phyloP scores from a whole-genome alignment of 2,888 invertebrate species.

The Camptogramma bilineatum region DNA sequence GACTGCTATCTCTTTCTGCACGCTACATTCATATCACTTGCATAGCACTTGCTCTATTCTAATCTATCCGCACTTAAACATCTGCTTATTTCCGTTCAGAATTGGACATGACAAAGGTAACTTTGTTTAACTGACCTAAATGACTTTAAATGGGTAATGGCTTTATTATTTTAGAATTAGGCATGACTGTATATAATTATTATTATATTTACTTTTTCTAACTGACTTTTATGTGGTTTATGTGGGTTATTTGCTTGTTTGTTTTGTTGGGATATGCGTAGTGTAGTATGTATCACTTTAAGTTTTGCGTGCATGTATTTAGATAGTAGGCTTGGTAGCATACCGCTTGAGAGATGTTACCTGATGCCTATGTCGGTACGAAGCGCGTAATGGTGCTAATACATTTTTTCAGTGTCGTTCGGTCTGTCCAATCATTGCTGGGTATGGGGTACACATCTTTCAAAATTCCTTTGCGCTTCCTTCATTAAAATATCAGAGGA shows the following conservation, averaged over 20 bases:
- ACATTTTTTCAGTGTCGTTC: conserved; percentile 40
- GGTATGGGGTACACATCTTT: conserved; percentile 82
- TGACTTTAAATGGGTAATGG: neutral
- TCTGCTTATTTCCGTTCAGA: conserved; percentile 45
- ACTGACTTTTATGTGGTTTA: conserved; percentile 32
- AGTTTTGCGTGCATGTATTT: conserved; percentile 65
- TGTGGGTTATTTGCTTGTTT: conserved; percentile 28
- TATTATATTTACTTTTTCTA: conserved; percentile 10
- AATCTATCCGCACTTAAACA: conserved; percentile 52
- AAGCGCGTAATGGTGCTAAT: conserved; percentile 35
- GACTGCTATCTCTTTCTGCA: conserved; percentile 74
- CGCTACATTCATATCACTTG: conserved; percentile 65
- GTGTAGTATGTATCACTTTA: conserved; percentile 36
- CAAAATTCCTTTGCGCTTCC: conserved; percentile 61
- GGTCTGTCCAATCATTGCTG: conserved; percentile 70
- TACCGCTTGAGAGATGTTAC: conserved; percentile 84
- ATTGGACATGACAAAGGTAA: conserved; percentile 34
- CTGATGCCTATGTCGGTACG: conserved; percentile 56
- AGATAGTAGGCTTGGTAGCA: conserved; percentile 60
- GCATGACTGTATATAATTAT: neutral
- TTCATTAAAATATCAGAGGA: conserved; percentile 20
- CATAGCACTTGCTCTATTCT: conserved; percentile 52
- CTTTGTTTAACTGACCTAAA: conserved; percentile 11
- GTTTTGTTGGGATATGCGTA: conserved; percentile 18
- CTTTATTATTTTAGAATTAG: neutral